Base-by-base conservation (phyloP, 2,888 invertebrate species). In the Mythimna ferrago region DNA sequence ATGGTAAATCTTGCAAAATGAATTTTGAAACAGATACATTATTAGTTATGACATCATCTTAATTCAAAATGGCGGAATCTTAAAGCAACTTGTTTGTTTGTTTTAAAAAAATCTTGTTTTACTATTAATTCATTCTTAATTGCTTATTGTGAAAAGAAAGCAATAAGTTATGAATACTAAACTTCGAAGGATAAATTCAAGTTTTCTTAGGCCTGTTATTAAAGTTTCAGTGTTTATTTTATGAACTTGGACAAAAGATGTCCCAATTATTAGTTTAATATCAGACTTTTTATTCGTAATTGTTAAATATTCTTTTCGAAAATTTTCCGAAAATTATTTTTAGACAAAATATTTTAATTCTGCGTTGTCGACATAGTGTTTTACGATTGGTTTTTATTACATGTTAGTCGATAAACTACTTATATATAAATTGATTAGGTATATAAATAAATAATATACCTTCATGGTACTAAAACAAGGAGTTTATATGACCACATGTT, bases 151-250 rank as follows among this genome's bases (percentile, higher is more conserved):
- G 5, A 7, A 41, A 44, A 54, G 11, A 61, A 62, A 32, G 44
- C 48, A 38, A 41, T 14, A 4, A 16, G 35, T 48, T 38, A 54
- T 6, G 48, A 48, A 48, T n/a, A 21, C 21, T 53, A 60, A 35
- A 21, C 26, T 44, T 65, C 16, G 19, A 48, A 57, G 32, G n/a
- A 81, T 60, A 60, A 58, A 53, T 60, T 69, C 26, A 53, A 68
- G 81, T 66, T 80, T 66, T 51, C 51, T 38, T 60, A 16, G 38
- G 38, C n/a, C n/a, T 64, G 56, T 60, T 44, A 53, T 21, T 60
- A 67, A 81, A 78, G 56, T 61, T 66, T 76, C 57, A 65, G 19
- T 57, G 26, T 82, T 66, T 72, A 54, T 67, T 68, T 41, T 44
- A 35, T 3, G 53, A 73, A 68, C 57, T 82, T 66, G 21, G 51